phyloP scores from a whole-genome alignment of 1,140 invertebrate species.

The Melitaea cinxia region DNA sequence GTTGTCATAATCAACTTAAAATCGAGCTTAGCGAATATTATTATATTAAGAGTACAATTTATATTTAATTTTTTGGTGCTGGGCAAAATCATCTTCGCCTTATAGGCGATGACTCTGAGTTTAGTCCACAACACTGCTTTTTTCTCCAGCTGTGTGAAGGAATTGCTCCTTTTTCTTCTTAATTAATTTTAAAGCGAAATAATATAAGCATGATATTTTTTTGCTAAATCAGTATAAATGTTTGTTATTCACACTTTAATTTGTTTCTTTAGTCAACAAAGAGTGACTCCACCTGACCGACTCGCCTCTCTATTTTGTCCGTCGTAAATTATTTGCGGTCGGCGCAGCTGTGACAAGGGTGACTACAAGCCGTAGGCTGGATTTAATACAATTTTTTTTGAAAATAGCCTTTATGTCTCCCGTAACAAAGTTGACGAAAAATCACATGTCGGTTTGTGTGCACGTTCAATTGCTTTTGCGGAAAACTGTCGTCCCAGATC shows the following conservation, averaged over 20 bases:
- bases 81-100: too few species aligned
- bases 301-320: slow-evolving; percentile 28
- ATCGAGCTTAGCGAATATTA: too few species aligned
- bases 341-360: slow-evolving; percentile 32
- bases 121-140: too few species aligned
- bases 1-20: too few species aligned
- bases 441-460: not conserved
- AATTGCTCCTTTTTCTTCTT: too few species aligned
- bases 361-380: not conserved
- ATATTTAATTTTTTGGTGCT: too few species aligned
- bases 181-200: too few species aligned
- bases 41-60: too few species aligned
- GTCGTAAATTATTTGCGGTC: slow-evolving; percentile 31
- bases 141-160: too few species aligned
- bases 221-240: not conserved
- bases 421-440: not conserved
- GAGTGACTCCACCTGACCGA: slow-evolving; percentile 21
- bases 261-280: slow-evolving; percentile 6
- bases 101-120: too few species aligned
- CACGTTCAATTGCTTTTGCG: slow-evolving; percentile 15
- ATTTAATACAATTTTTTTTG: not conserved
- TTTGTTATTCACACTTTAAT: not conserved
- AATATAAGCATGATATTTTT: too few species aligned
- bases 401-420: not conserved
- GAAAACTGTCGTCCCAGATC: slow-evolving; percentile 21